A percentile compares a stretch with the other conserved stretches of the same genome.
Conservation (phyloP, 1,140 invertebrate genomes). For the Aethina tumida region DNA sequence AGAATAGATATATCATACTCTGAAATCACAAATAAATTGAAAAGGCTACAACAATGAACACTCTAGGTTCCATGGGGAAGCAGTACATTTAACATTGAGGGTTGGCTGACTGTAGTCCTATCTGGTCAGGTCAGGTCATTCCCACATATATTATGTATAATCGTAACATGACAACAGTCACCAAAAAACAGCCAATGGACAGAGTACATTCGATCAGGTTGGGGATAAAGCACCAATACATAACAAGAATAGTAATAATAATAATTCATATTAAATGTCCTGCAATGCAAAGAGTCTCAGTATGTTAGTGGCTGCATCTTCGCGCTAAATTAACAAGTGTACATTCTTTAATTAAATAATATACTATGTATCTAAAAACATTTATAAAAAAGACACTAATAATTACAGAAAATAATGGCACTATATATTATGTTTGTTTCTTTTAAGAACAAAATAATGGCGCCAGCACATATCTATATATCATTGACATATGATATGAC, state of each 20-base stretch:
- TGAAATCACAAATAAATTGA: constrained; percentile 35
- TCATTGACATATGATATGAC: constrained; percentile 2
- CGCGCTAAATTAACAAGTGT: constrained; percentile 37
- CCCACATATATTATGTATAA: background rate
- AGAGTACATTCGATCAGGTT: constrained; percentile 31
- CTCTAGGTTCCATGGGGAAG: constrained; percentile 35
- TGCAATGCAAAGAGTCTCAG: constrained; percentile 11
- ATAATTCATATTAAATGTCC: constrained; percentile 6
- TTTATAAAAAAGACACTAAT: constrained; percentile 35
- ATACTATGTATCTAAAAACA: constrained; percentile 34
- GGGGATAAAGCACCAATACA: constrained; percentile 33
- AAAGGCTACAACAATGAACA: constrained; percentile 37
- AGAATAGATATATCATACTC: constrained; percentile 32
- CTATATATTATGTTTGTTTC: constrained; percentile 26
- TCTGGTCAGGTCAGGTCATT: no score
- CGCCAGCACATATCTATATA: constrained; percentile 11
- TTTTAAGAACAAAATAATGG: constrained; percentile 20
- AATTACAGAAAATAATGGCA: constrained; percentile 37
- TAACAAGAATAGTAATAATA: constrained; percentile 13
- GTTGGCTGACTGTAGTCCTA: constrained; percentile 13
- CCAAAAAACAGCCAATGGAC: constrained; percentile 25
- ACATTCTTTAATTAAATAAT: constrained; percentile 37
- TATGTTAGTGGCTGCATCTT: constrained; percentile 32
- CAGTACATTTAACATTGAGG: constrained; percentile 31
- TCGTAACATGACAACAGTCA: background rate